phyloP scores from a whole-genome alignment of 2,797 vertebrate genomes.

The Takifugu ocellatus region DNA sequence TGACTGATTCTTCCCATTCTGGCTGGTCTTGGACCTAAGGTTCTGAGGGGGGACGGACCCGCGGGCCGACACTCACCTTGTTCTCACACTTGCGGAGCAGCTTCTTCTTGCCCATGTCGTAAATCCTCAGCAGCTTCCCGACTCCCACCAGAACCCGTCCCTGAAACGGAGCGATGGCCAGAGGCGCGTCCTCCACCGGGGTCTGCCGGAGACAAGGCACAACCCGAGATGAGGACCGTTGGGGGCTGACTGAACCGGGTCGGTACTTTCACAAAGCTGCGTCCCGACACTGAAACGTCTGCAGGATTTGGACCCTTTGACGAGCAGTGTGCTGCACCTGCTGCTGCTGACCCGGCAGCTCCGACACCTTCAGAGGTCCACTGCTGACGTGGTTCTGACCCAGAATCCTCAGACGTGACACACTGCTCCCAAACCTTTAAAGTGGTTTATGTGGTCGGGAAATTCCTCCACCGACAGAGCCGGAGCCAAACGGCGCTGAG shows the following conservation, averaged over 20 bases:
- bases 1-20: too few species aligned
- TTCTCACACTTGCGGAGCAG: constrained; percentile 98
- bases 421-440: constrained; percentile 27
- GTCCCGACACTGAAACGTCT: too few species aligned
- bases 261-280: too few species aligned
- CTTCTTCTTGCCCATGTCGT: constrained; percentile 97
- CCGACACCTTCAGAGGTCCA: neutral
- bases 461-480: constrained; percentile 40
- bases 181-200: constrained; percentile 92
- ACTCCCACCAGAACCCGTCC: constrained; percentile 91
- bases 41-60: too few species aligned
- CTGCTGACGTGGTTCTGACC: too few species aligned
- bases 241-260: too few species aligned
- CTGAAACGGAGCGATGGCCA: constrained; percentile 97
- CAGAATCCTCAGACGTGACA: neutral
- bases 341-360: too few species aligned
- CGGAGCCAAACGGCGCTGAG: constrained; percentile 14
- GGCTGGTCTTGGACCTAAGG: too few species aligned
- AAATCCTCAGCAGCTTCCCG: constrained; percentile 94
- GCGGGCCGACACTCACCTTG: constrained; percentile 76
- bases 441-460: constrained; percentile 50
- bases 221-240: neutral
- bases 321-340: too few species aligned
- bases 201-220: constrained; percentile 73
- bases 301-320: too few species aligned